These are phyloP conservation scores for Merops nubicus DNA, from an alignment of 2,113 vertebrate genomes.

Conservation along the genomic window DNA sequence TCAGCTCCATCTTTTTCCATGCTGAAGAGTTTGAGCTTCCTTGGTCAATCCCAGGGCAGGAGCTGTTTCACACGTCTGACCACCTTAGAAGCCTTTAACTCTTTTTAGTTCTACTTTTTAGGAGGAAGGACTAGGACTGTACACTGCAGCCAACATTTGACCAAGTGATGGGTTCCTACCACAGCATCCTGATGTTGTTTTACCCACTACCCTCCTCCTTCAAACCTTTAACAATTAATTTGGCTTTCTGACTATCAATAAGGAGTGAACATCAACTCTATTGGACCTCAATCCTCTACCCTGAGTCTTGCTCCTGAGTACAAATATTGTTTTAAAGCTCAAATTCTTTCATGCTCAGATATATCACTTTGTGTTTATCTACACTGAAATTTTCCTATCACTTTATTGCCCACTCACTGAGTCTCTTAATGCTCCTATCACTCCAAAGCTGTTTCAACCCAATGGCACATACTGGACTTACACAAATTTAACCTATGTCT, in stretches of 20 bases:
- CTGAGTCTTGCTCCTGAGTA: not conserved
- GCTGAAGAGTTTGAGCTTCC: not conserved
- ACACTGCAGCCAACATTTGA: not conserved
- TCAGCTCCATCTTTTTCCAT: not conserved
- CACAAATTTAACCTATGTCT: not conserved
- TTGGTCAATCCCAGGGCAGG: not conserved
- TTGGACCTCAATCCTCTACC: not conserved
- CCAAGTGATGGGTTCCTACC: not conserved
- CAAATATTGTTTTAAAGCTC: not conserved
- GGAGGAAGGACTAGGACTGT: not conserved
- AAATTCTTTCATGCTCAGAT: not conserved
- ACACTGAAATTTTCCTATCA: not conserved
- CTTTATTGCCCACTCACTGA: not conserved
- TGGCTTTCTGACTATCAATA: not conserved
- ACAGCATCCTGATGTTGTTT: not conserved
- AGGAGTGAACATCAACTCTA: not conserved
- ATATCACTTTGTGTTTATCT: not conserved
- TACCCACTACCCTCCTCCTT: not conserved
- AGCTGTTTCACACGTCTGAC: not conserved
- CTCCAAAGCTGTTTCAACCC: not conserved
- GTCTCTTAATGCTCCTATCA: not conserved
- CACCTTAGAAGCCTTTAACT: not conserved
- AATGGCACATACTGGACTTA: not conserved
- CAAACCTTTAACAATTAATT: not conserved
- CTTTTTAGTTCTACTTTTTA: not conserved